Percentiles rank a stretch among this genome's conserved stretches.
Conservation (phyloP, 2,797 vertebrate species). For the Peromyscus attwateri region DNA sequence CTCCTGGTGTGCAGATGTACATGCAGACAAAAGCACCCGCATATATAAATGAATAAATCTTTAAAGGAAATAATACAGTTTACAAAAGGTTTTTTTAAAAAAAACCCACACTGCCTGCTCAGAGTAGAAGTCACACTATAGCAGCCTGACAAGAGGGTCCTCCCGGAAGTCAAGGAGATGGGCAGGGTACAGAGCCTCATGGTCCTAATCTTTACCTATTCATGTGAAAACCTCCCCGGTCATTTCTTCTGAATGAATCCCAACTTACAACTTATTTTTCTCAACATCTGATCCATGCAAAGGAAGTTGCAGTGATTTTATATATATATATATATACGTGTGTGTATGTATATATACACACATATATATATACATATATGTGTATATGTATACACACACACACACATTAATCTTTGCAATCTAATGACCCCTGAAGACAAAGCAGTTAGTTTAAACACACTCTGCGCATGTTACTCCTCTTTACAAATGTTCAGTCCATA, state of each 20-base stretch:
- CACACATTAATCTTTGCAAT: constrained; percentile 52
- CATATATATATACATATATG: too few species aligned
- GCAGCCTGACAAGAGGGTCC: not conserved
- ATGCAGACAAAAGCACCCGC: not conserved
- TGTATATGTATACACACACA: not conserved
- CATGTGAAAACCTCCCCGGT: constrained; percentile 56
- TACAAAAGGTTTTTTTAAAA: not conserved
- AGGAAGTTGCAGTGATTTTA: not conserved
- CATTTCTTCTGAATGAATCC: constrained; percentile 27
- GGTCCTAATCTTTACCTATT: not conserved
- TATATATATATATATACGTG: too few species aligned
- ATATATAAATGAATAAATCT: not conserved
- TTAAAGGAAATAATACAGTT: not conserved
- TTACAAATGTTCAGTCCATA: constrained; percentile 28
- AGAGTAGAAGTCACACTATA: not conserved
- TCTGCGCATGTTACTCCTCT: not conserved
- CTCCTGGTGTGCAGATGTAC: not conserved
- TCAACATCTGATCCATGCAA: constrained; percentile 61
- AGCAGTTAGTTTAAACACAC: constrained; percentile 49
- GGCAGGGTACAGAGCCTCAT: not conserved
- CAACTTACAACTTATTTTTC: constrained; percentile 48
- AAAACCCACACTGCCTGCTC: not conserved
- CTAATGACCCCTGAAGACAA: constrained; percentile 64
- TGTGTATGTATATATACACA: not conserved
- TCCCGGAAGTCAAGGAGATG: not conserved